A percentile compares a stretch with the other conserved stretches of the same genome.
phyloP scores from a whole-genome alignment of 2,888 invertebrate genomes.

The Platycheirus rosarum region DNA sequence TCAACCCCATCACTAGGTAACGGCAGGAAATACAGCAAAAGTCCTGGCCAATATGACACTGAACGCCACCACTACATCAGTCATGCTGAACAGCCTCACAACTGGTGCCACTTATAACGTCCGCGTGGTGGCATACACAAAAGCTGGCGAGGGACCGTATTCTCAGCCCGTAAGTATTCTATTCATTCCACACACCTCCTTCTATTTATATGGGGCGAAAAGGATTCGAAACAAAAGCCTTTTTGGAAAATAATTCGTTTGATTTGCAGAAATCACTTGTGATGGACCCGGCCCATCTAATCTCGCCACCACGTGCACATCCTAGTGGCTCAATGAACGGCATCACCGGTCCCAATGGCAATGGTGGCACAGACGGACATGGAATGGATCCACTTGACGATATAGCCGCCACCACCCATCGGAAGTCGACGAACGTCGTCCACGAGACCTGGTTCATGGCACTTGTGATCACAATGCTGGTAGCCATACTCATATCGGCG shows the following conservation, averaged over 20 bases:
- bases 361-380: conserved; percentile 75
- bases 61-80: conserved; percentile 94
- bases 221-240: conserved; percentile 18
- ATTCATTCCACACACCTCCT: conserved; percentile 1
- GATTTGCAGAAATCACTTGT: conserved; percentile 80
- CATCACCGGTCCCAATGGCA: conserved; percentile 73
- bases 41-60: conserved; percentile 92
- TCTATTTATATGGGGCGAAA: background rate
- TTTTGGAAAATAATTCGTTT: conserved; percentile 53
- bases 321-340: conserved; percentile 82
- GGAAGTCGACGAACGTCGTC: conserved; percentile 80
- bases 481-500: conserved; percentile 80
- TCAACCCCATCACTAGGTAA: conserved; percentile 77
- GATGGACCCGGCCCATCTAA: conserved; percentile 82
- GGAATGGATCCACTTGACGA: conserved; percentile 79
- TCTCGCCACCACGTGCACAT: conserved; percentile 83
- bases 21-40: conserved; percentile 83
- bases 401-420: conserved; percentile 81
- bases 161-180: conserved; percentile 87
- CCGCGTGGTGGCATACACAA: conserved; percentile 94
- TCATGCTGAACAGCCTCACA: conserved; percentile 93
- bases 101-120: conserved; percentile 93
- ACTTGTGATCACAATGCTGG: conserved; percentile 80
- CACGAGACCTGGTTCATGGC: conserved; percentile 82
- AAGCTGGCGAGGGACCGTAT: conserved; percentile 94